Percentiles rank a stretch among this genome's conserved stretches.
Conservation (phyloP, 2,888 invertebrate genomes). For the Drosophila multiciliata region DNA sequence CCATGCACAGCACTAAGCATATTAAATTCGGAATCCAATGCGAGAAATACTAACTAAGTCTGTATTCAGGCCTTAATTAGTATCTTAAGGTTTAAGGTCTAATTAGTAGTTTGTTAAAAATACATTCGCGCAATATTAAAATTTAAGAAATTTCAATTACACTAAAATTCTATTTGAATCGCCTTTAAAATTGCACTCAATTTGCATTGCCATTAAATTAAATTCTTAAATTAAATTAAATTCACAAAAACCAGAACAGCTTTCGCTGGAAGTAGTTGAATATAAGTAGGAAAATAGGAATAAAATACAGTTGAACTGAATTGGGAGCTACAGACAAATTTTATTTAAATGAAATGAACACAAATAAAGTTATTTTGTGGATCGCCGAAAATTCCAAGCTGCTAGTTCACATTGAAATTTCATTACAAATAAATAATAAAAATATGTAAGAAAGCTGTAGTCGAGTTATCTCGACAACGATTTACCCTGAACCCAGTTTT, state of each 20-base stretch:
- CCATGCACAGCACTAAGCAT: constrained; percentile 40
- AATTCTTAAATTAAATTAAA: no score
- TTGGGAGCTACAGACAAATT: background rate
- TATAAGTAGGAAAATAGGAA: background rate
- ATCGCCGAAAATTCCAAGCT: background rate
- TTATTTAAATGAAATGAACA: background rate
- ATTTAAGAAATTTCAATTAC: background rate
- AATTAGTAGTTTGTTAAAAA: background rate
- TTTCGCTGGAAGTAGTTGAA: background rate
- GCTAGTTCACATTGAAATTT: background rate
- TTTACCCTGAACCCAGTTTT: no score
- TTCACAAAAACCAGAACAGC: background rate
- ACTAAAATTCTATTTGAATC: background rate
- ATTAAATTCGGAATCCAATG: constrained; percentile 27
- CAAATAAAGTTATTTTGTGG: background rate
- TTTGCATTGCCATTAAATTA: background rate
- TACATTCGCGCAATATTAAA: background rate
- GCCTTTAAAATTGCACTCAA: background rate
- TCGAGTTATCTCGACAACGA: no score
- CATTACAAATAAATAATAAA: background rate
- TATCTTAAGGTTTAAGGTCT: background rate
- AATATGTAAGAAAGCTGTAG: background rate
- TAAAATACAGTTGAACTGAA: background rate
- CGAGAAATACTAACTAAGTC: constrained; percentile 4
- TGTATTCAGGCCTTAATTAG: background rate